phyloP scores from a whole-genome alignment of 2,888 invertebrate species.

The Calephelis perditalis region DNA sequence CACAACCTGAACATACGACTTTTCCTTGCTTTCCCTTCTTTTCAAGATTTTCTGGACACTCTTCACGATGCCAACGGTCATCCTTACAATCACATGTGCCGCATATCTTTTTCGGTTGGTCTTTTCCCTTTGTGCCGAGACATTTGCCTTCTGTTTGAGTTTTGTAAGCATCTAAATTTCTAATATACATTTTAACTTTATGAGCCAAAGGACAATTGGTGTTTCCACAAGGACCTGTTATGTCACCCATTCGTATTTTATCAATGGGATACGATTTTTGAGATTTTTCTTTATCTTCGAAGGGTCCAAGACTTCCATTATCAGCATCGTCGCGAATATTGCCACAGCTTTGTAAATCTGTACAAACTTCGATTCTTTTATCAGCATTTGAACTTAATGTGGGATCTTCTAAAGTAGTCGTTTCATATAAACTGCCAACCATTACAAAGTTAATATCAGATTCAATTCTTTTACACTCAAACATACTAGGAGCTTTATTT shows the following conservation, averaged over 20 bases:
- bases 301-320: constrained; percentile 36
- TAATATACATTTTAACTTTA: constrained; percentile 60
- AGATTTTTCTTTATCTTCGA: constrained; percentile 27
- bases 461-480: constrained; percentile 57
- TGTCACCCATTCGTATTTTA: constrained; percentile 69
- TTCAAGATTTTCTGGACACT: constrained; percentile 43
- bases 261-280: constrained; percentile 49
- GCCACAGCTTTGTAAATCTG: constrained; percentile 58
- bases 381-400: constrained; percentile 41
- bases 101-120: constrained; percentile 47
- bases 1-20: constrained; percentile 47
- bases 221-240: constrained; percentile 67
- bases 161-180: constrained; percentile 57
- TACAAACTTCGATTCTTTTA: constrained; percentile 61
- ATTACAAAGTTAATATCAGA: constrained; percentile 65
- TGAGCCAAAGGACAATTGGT: constrained; percentile 61
- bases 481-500: constrained; percentile 65
- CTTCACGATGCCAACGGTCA: constrained; percentile 58
- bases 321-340: constrained; percentile 33
- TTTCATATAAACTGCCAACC: constrained; percentile 63
- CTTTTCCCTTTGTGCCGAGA: constrained; percentile 36
- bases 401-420: constrained; percentile 65
- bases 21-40: constrained; percentile 29
- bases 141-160: constrained; percentile 41
- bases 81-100: constrained; percentile 62